Conservation (phyloP, 1,140 invertebrate genomes). For the Lasioglossum baleicum region DNA sequence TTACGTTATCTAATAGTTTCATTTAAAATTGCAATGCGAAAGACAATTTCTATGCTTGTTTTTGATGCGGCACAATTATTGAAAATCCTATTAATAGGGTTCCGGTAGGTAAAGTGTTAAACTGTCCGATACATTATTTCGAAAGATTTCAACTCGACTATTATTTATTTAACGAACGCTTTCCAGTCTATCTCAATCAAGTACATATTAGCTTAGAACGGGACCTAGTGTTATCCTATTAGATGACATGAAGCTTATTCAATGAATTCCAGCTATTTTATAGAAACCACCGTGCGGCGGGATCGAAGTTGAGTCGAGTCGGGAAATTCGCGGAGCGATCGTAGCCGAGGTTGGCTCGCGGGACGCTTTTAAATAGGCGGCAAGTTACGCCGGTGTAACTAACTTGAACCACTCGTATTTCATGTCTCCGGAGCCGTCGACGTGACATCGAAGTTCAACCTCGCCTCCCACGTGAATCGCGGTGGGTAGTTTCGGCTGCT, state of each 20-base stretch:
- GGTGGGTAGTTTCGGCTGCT: constrained; percentile 81
- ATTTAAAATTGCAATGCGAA: no score
- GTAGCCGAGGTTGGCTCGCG: not conserved
- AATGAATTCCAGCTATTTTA: constrained; percentile 41
- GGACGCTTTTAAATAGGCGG: constrained; percentile 33
- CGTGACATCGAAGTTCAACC: constrained; percentile 86
- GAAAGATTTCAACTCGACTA: no score
- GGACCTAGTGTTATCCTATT: no score
- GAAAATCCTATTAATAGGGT: no score
- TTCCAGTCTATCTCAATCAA: constrained; percentile 50
- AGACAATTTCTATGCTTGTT: no score
- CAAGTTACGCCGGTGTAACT: constrained; percentile 53
- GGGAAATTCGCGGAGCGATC: constrained; percentile 19
- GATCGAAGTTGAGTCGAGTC: constrained; percentile 28
- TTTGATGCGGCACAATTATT: no score
- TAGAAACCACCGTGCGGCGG: not conserved
- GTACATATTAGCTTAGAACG: constrained; percentile 6
- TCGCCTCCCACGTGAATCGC: constrained; percentile 82
- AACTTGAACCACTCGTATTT: constrained; percentile 88
- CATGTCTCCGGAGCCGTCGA: constrained; percentile 87
- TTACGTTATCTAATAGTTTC: no score
- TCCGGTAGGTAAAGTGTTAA: no score
- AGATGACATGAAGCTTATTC: no score
- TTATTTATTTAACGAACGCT: no score
- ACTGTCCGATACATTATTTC: no score